Base-by-base conservation (phyloP, 2,113 vertebrate species). In the Apodemus sylvaticus region DNA sequence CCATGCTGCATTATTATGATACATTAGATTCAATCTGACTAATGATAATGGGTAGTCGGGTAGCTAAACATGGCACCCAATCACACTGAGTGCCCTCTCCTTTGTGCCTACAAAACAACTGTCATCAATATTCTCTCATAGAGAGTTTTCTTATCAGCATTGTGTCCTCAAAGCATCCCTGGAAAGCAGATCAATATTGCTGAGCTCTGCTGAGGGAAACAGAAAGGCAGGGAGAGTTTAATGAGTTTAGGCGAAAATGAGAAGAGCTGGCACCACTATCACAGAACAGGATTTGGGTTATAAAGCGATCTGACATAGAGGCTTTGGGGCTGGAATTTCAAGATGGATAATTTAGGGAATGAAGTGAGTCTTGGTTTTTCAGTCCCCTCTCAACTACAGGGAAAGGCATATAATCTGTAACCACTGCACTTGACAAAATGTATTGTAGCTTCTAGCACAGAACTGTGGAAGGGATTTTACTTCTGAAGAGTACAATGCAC, bases 51-150 rank as follows among this genome's bases (percentile, higher is more conserved):
- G 87, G 64, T 95, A 68, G 87, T 42, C 85, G 83, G 78, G 77
- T 97, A 87, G 86, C 93, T 95, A 97, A 94, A 96, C 89, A 96
- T 39, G 82, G 78, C 62, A 83, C 62, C 83, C 93, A 93, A 92
- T 94, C 93, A 96, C 76, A 77, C 79, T 94, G 87, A 95, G 91
- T 95, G 85, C 90, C 94, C 90, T 95, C 58, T 97, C 62, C 66
- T 96, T 81, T 91, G 92, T 96, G 93, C 90, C 87, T 91, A 95
- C 82, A 93, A 96, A 96, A 96, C 83, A 97, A 94, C 73, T 83
- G 55, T 86, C 86, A 96, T 94, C 91, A 97, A 95, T 96, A 98
- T 95, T 97, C 82, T 91, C 78, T 97, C 68, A 92, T 36, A 94
- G 51, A 91, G 70, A 86, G 93, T 95, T 94, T 95, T 71, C 88